A percentile compares a stretch with the other conserved stretches of the same genome.
Evolutionary conservation across 2,113 vertebrate genomes (phyloP).

Genomic region (Galeopterus variegatus): DNA sequence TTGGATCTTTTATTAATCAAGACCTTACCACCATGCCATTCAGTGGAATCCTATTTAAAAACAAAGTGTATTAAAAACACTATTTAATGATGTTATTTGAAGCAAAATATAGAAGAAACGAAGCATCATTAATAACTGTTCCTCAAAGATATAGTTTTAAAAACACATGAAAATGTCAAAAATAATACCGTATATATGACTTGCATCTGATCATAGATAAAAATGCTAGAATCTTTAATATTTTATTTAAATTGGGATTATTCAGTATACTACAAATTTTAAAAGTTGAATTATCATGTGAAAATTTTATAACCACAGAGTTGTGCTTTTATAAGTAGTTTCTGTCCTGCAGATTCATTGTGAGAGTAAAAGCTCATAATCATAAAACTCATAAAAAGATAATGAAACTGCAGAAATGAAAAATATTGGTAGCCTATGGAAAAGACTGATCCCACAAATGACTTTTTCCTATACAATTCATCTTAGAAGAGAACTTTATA

Average conservation of each 20-base stretch:
- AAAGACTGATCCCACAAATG: neutral
- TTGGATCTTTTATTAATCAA: constrained; percentile 29
- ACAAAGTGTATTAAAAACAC: neutral
- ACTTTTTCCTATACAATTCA: neutral
- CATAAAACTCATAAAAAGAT: neutral
- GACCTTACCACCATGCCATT: neutral
- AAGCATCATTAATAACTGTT: neutral
- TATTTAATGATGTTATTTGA: neutral
- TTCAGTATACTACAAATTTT: neutral
- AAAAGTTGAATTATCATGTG: neutral
- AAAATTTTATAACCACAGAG: neutral
- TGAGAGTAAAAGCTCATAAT: neutral
- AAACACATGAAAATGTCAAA: neutral
- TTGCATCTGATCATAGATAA: neutral
- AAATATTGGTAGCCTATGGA: neutral
- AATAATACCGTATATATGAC: neutral
- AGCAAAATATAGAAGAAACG: neutral
- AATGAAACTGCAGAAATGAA: neutral
- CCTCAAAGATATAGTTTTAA: neutral
- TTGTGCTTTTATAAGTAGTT: neutral
- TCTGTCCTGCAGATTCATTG: neutral
- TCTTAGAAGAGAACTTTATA: neutral
- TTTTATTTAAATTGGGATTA: neutral
- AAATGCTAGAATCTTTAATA: neutral
- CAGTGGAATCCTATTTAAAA: neutral